phyloP scores from a whole-genome alignment of 2,888 invertebrate species.

The Amphipyra berbera region DNA sequence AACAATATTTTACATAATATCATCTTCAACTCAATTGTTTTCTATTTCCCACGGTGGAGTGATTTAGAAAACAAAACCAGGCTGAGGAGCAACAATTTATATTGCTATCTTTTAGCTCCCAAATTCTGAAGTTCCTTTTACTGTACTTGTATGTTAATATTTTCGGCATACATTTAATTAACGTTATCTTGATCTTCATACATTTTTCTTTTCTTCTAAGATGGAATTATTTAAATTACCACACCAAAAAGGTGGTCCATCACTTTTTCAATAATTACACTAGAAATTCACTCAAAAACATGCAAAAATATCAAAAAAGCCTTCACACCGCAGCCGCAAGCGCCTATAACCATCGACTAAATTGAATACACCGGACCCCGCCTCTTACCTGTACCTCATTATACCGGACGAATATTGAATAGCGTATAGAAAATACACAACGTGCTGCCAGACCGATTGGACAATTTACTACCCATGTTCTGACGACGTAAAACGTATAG shows the following conservation, averaged over 20 bases:
- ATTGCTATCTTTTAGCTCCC: too few species aligned
- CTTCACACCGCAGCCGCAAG: constrained; percentile 22
- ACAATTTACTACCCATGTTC: constrained; percentile 47
- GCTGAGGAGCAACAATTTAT: too few species aligned
- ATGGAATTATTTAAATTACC: not conserved
- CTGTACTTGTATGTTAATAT: too few species aligned
- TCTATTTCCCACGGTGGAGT: too few species aligned
- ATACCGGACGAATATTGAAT: constrained; percentile 57
- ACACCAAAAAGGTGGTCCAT: not conserved
- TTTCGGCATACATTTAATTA: too few species aligned
- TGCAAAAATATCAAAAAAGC: constrained; percentile 15
- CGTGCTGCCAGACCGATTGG: constrained; percentile 42
- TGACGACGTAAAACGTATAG: constrained; percentile 18
- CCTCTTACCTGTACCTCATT: constrained; percentile 69
- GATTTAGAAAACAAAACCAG: too few species aligned
- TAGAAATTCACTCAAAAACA: not conserved
- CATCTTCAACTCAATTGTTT: too few species aligned
- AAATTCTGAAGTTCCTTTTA: too few species aligned
- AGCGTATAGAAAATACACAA: constrained; percentile 52
- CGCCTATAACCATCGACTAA: constrained; percentile 38
- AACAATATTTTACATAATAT: too few species aligned
- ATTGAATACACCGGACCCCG: constrained; percentile 62
- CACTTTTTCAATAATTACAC: not conserved
- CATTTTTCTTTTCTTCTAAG: not conserved
- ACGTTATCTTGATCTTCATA: too few species aligned